Base-by-base conservation (phyloP, 2,113 vertebrate species). In the Chloropsis hardwickii region DNA sequence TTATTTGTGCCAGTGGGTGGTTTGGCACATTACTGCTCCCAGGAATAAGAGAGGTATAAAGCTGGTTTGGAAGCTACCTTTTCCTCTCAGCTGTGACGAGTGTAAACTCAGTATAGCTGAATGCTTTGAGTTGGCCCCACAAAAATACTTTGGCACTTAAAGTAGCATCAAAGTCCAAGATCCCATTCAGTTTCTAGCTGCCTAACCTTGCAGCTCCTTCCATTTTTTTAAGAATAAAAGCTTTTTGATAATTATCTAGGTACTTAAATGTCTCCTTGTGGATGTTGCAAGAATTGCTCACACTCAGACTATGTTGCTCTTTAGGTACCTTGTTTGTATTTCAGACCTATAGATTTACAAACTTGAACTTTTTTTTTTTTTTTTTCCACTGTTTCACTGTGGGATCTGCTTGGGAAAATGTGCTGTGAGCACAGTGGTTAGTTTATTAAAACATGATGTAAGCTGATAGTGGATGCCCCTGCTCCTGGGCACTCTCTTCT, bases 1-100 rank as follows among this genome's bases (percentile, higher is more conserved):
- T 95, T 91, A 95, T 90, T 92, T 82, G 21, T 87, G 62, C 71
- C 85, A 95, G 84, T 45, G 91, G 81, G 84, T 94, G 70, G 54
- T 86, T 95, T 96, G 94, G 93, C 87, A 91, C 33, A 62, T 85
- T 74, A 48, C 23, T 76, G 45, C 39, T 94, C 47, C 35, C 42
- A 77, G 84, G 54, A 97, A 88, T 50, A 91, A 91, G 45, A 17
- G 62, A 89, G 31, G 31, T 72, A 87, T 79, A 94, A 96, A 82
- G 70, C 11, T 87, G 35, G 27, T 90, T 95, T 97, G 89, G 84
- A 96, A 87, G 79, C 62, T 85, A 94, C 72, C 65, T 94, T 93
- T 95, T 88, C 61, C 73, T 85, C 81, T 96, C 87, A 94, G 66
- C 78, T 95, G 83, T 94, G 87, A 90, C 91, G 91, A 96, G 42